Evolutionary conservation across 2,113 vertebrate species (phyloP).

Genomic region (Syngnathus scovelli): DNA sequence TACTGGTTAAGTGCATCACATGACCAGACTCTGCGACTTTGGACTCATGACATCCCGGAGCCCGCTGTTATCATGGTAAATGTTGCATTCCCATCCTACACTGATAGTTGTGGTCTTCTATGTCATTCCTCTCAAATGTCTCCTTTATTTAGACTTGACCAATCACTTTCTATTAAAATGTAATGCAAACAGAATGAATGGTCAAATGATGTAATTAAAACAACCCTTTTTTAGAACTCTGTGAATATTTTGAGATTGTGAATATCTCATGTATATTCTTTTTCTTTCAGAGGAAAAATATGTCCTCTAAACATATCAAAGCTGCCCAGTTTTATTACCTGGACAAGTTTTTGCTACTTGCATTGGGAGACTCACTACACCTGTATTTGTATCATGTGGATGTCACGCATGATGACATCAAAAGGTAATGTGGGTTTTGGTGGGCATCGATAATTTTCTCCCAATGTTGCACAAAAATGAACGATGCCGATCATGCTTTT

Average conservation of each 20-base stretch:
- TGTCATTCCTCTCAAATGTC: background rate
- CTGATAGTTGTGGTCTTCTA: background rate
- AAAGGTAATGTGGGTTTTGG: constrained; percentile 61
- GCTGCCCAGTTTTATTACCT: constrained; percentile 85
- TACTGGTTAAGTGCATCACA: constrained; percentile 78
- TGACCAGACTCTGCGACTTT: constrained; percentile 76
- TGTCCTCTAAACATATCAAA: constrained; percentile 65
- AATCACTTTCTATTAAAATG: background rate
- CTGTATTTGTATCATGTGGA: constrained; percentile 74
- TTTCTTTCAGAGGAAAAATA: constrained; percentile 67
- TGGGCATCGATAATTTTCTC: background rate
- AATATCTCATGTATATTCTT: constrained; percentile 4
- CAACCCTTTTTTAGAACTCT: background rate
- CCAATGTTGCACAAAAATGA: background rate
- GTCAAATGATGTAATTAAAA: background rate
- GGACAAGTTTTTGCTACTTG: constrained; percentile 78
- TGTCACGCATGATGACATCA: constrained; percentile 69
- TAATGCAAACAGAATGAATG: background rate
- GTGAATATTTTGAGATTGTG: background rate
- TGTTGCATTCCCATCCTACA: background rate
- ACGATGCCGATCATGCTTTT: background rate
- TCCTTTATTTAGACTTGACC: background rate
- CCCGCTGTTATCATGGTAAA: constrained; percentile 76
- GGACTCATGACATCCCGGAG: constrained; percentile 67
- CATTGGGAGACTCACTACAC: constrained; percentile 75